Conservation (phyloP, 1,140 invertebrate genomes). For the Scaptomyza montana region DNA sequence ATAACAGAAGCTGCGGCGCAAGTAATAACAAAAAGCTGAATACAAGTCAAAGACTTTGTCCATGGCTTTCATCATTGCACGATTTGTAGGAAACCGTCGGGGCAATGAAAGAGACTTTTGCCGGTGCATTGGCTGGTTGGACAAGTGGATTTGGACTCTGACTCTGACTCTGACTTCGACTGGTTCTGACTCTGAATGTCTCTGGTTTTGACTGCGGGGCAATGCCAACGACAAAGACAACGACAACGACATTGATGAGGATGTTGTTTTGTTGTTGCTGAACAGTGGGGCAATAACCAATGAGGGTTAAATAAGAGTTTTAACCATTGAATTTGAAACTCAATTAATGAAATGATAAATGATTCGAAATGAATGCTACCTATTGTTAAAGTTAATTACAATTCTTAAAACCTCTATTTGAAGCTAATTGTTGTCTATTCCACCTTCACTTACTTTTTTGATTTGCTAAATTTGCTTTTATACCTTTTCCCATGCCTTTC, state of each 20-base stretch:
- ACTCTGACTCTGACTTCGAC: conserved; percentile 17
- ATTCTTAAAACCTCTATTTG: conserved; percentile 15
- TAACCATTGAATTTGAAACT: neutral
- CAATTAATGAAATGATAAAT: conserved; percentile 10
- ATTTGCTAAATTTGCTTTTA: no score
- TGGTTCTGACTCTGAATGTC: conserved; percentile 25
- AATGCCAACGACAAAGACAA: conserved; percentile 42
- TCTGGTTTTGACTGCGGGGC: conserved; percentile 32
- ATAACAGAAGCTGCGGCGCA: conserved; percentile 54
- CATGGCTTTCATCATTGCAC: conserved; percentile 80
- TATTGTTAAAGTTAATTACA: conserved; percentile 35
- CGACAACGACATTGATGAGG: conserved; percentile 76
- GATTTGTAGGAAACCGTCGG: conserved; percentile 60
- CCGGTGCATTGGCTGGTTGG: conserved; percentile 18
- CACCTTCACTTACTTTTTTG: neutral
- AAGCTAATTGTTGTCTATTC: conserved; percentile 17
- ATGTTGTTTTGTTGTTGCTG: conserved; percentile 45
- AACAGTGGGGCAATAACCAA: conserved; percentile 55
- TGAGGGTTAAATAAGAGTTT: neutral
- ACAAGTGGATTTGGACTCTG: conserved; percentile 29
- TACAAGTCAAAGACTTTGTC: conserved; percentile 82
- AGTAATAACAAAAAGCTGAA: conserved; percentile 73
- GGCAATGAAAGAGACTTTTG: conserved; percentile 18
- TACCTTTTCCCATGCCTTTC: conserved; percentile 21
- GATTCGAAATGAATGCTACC: neutral